phyloP scores from a whole-genome alignment of 2,113 vertebrate species.

The Equus przewalskii region DNA sequence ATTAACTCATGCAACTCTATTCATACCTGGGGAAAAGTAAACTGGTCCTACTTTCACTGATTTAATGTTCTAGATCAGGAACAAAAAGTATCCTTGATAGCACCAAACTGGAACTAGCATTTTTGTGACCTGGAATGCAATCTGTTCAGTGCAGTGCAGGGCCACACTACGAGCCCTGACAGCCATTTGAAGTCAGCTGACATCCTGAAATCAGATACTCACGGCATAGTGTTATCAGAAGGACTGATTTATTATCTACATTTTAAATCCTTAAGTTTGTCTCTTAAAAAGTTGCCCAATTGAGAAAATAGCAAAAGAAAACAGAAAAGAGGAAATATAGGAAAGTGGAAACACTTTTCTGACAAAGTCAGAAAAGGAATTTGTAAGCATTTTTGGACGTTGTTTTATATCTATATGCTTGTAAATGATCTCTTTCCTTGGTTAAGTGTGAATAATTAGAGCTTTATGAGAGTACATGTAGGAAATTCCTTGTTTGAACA shows the following conservation, averaged over 20 bases:
- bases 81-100: background rate
- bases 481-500: slow-evolving; percentile 1
- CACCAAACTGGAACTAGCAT: background rate
- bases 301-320: background rate
- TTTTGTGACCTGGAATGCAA: background rate
- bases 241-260: background rate
- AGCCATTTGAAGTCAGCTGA: background rate
- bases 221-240: background rate
- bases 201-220: background rate
- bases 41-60: background rate
- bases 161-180: background rate
- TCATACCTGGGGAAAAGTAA: background rate
- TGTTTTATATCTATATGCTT: background rate
- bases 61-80: background rate
- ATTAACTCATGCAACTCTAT: background rate
- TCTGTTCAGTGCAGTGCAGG: background rate
- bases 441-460: background rate
- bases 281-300: background rate
- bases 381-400: background rate
- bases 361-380: background rate
- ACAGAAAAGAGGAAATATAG: background rate
- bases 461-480: background rate
- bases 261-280: background rate
- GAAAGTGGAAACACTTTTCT: slow-evolving; percentile 4
- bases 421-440: background rate